Conservation (phyloP, 2,113 vertebrate genomes). For the Potamarius usumacintae region DNA sequence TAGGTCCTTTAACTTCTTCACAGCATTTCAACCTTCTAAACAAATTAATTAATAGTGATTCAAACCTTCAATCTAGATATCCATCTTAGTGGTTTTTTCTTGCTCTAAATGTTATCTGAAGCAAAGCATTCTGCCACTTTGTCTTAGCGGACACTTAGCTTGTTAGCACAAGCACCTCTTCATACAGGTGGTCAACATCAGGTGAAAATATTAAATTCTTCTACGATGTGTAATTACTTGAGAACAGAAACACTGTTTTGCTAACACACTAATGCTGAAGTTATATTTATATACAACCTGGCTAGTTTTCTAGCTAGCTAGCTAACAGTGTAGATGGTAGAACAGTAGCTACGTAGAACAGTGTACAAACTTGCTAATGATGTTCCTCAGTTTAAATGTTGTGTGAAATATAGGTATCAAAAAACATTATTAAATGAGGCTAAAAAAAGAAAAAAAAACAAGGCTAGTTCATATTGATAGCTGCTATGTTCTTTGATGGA, state of each 20-base stretch:
- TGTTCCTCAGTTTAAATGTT: not conserved
- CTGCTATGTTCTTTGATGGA: not conserved
- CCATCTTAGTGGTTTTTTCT: too few relatives aligned
- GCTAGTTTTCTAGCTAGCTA: not conserved
- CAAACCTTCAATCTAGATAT: too few relatives aligned
- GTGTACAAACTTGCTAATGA: not conserved
- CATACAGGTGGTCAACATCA: too few relatives aligned
- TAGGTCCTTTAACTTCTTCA: too few relatives aligned
- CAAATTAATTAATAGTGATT: too few relatives aligned
- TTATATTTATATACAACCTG: not conserved
- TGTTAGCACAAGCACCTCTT: too few relatives aligned
- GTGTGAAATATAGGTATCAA: not conserved
- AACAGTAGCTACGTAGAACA: not conserved
- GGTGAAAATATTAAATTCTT: too few relatives aligned
- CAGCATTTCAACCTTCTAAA: too few relatives aligned
- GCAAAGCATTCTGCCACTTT: too few relatives aligned
- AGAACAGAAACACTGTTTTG: not conserved
- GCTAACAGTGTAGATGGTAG: not conserved
- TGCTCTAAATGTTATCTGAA: too few relatives aligned
- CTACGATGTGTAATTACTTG: not conserved
- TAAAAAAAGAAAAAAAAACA: not conserved
- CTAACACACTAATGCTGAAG: not conserved
- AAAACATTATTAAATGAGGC: not conserved
- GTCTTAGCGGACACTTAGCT: too few relatives aligned
- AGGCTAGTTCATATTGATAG: not conserved